Percentiles rank a stretch among this genome's conserved stretches.
These are phyloP conservation scores for Bothrops jararaca DNA, from an alignment of 2,113 vertebrate species.

Conservation along the genomic window DNA sequence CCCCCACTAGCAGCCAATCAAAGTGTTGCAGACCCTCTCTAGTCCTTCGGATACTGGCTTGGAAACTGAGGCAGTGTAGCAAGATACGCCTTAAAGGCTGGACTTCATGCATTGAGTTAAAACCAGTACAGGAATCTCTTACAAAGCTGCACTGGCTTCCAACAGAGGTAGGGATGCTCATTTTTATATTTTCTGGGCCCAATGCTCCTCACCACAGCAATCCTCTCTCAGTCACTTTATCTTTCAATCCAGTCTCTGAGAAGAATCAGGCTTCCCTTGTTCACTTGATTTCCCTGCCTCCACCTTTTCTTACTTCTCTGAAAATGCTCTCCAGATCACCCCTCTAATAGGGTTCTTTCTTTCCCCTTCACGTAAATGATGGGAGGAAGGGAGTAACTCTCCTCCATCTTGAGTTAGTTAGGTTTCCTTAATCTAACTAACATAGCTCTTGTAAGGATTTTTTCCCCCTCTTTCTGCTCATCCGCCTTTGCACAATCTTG, in stretches of 20 bases:
- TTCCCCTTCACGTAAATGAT: neutral
- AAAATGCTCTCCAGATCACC: neutral
- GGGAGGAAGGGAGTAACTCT: neutral
- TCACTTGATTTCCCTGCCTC: neutral
- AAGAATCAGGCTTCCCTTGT: neutral
- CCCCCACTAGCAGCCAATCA: neutral
- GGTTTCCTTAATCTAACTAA: neutral
- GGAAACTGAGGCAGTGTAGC: neutral
- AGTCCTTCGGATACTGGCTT: neutral
- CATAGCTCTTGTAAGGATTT: neutral
- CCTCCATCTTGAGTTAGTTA: neutral
- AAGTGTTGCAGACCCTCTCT: neutral
- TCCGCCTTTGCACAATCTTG: neutral
- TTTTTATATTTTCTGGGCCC: neutral
- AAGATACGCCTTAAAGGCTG: neutral
- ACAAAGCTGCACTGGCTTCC: neutral
- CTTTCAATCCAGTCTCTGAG: neutral
- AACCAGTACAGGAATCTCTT: neutral
- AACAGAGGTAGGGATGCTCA: neutral
- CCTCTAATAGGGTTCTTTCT: no score
- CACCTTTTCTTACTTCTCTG: neutral
- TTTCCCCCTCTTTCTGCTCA: neutral
- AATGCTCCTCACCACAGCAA: neutral
- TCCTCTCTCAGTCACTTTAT: neutral
- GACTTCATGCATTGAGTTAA: neutral